Evolutionary conservation across 2,888 invertebrate genomes (phyloP), one percentile per base, ranked within the genome.

Genomic region (Leptopilina syphax): DNA sequence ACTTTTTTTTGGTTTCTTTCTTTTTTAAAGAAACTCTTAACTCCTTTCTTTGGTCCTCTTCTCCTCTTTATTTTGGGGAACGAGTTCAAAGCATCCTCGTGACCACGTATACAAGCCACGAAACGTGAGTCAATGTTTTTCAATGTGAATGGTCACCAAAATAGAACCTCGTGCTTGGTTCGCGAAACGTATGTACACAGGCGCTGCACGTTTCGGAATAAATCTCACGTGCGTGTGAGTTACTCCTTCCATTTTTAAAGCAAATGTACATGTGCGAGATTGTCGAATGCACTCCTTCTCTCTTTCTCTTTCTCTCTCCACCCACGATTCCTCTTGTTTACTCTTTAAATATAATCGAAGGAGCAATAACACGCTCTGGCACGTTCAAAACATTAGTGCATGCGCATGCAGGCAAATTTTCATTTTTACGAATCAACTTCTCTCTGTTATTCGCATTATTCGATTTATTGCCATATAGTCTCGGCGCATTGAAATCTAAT

Each of bases 31-130:
- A 18, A 18, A 24, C 63, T 57, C 68, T 66, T 44, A 54, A 27
- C 50, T 77, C 44, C 10, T 66, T 60, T 67, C 63, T 47, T 80
- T 68, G 65, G 44, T 12, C 34, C 68, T 78, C 67, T 78, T 18
- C 10, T 24, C 85, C 86, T 88, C 89, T 90, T 89, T 88, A 88
- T 89, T 89, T 18, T 89, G 88, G 87, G 88, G 83, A 86, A 86
- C 85, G 89, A 88, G 90, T 90, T 90, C 90, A 90, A 90, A 90
- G 90, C 70, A 54, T 70, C 50, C 70, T 70, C 27, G 27, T 54
- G 27, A 73, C 57, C 73, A 73, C 73, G 57, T 73, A 34, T 34
- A 73, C 73, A 57, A 73, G 73, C 57, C 57, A n/a, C 57, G 73
- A 73, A 73, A 57, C 34, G 77, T 77, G 77, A 77, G 77, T 77